Base-by-base conservation (phyloP, 1,140 invertebrate species). In the Dinothrombium tinctorium region DNA sequence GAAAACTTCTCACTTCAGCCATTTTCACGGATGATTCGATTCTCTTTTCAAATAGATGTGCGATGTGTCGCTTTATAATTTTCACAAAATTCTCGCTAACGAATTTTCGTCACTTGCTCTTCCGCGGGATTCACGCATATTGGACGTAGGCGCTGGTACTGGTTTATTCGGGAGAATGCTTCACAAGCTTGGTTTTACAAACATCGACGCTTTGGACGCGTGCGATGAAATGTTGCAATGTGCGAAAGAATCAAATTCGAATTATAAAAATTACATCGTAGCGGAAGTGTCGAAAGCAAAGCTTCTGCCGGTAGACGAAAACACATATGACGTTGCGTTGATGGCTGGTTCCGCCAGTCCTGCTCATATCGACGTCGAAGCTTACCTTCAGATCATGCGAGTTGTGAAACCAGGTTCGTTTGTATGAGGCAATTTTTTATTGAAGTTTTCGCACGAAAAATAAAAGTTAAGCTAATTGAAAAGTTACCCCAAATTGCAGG, bases 361-460 rank as follows among this genome's bases (percentile, higher is more conserved):
- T 57, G 56, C 54, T 21, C 26, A 53, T 44, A 28, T 28, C n/a
- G 8, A 9, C 8, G 8, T n/a, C 8, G n/a, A 8, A 9, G 26
- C 26, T 9, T 28, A 9, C n/a, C 26, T n/a, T 9, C 26, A 28
- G n/a, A n/a, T 28, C 8, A 28, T 28, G 26, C 8, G n/a, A 28
- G 26, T 28, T 9, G 26, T 28, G 8, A 28, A 28, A n/a, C 8
- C 8, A 28, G 26, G 26, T 28, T 28, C n/a, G 26, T 28, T n/a
- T n/a, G n/a, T n/a, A n/a, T n/a, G n/a, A n/a, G n/a, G n/a, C n/a
- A n/a, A n/a, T n/a, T n/a, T n/a, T n/a, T n/a, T n/a, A n/a, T n/a
- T n/a, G n/a, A n/a, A n/a, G n/a, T n/a, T n/a, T n/a, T n/a, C n/a
- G n/a, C n/a, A n/a, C n/a, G n/a, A n/a, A n/a, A n/a, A n/a, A n/a